Percentiles rank a stretch among this genome's conserved stretches.
Conservation (phyloP, 2,888 invertebrate genomes). For the Crossocerus cetratus region DNA sequence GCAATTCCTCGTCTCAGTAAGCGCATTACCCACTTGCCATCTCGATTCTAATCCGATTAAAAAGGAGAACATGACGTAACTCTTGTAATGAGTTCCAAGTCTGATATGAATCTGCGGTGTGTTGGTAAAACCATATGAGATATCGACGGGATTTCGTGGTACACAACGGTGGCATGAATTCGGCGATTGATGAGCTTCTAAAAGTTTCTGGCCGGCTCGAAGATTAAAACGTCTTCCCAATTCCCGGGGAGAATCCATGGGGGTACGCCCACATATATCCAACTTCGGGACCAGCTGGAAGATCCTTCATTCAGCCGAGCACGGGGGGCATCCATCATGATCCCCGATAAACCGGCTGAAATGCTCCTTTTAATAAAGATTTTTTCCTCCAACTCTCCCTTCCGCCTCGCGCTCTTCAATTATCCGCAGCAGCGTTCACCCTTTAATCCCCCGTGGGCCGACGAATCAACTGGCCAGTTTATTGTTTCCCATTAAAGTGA, state of each 20-base stretch:
- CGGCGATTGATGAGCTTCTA: too few relatives aligned
- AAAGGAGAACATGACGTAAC: too few relatives aligned
- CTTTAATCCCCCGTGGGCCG: constrained; percentile 29
- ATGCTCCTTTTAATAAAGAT: constrained; percentile 39
- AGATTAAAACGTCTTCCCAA: constrained; percentile 31
- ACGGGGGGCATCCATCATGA: constrained; percentile 2
- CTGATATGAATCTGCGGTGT: too few relatives aligned
- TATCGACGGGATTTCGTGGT: too few relatives aligned
- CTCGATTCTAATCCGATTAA: too few relatives aligned
- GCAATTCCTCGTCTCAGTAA: not conserved
- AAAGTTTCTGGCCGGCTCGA: not conserved
- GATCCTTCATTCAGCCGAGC: not conserved
- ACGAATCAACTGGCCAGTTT: constrained; percentile 10
- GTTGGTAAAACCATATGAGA: too few relatives aligned
- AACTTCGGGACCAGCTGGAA: not conserved
- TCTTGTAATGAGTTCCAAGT: too few relatives aligned
- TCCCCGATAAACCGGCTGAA: constrained; percentile 21
- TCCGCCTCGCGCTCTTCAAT: constrained; percentile 35
- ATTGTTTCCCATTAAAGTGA: constrained; percentile 22
- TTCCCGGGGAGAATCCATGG: constrained; percentile 32
- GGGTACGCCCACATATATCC: constrained; percentile 22
- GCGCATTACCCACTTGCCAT: not conserved
- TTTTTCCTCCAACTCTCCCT: constrained; percentile 23
- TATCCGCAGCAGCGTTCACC: constrained; percentile 18
- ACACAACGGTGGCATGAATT: too few relatives aligned